Evolutionary conservation across 2,797 vertebrate species (phyloP).

Genomic region (Pantherophis vulpinus): DNA sequence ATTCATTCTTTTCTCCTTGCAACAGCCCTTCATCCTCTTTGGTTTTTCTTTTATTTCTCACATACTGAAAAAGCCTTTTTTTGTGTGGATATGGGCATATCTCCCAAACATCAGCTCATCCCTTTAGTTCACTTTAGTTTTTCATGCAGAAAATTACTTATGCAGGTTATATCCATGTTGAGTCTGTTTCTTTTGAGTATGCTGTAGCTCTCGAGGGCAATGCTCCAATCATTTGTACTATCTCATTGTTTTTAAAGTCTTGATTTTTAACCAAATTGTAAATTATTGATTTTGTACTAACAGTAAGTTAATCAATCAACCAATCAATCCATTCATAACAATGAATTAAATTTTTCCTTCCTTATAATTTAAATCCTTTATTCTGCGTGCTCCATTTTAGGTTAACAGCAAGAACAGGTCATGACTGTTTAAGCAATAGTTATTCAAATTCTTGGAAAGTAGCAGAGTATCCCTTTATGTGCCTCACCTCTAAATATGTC

Average conservation of each 20-base stretch:
- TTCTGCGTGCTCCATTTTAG: background rate
- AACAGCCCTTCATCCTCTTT: background rate
- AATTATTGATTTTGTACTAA: background rate
- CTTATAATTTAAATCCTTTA: background rate
- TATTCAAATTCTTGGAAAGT: background rate
- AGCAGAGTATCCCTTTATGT: background rate
- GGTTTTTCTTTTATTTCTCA: background rate
- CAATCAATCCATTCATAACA: background rate
- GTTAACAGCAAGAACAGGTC: background rate
- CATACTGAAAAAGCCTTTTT: background rate
- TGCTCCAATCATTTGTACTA: background rate
- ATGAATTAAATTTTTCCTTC: background rate
- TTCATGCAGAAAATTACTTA: background rate
- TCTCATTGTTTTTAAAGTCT: background rate
- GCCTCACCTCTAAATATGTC: background rate
- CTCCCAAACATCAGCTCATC: background rate
- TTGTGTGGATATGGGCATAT: background rate
- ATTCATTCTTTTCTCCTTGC: background rate
- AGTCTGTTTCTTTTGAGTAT: background rate
- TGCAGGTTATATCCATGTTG: background rate
- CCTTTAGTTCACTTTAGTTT: background rate
- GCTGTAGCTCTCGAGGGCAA: background rate
- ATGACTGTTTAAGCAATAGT: background rate
- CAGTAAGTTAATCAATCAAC: background rate
- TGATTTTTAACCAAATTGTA: background rate